A percentile compares a stretch with the other conserved stretches of the same genome.
phyloP scores from a whole-genome alignment of 1,140 invertebrate species.

The Brachionus calyciflorus region DNA sequence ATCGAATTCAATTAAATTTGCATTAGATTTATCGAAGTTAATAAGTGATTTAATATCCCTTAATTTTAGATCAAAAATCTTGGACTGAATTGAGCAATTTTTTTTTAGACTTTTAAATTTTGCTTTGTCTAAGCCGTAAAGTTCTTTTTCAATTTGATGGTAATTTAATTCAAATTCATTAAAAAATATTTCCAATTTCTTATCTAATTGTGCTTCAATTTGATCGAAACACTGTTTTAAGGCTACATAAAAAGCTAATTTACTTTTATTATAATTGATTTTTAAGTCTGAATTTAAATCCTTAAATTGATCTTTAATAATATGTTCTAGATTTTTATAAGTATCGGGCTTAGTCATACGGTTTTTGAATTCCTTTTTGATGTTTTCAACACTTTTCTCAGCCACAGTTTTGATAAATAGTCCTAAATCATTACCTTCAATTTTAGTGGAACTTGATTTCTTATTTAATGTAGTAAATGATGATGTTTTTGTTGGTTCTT shows the following conservation, averaged over 20 bases:
- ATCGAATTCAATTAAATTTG: too few relatives aligned
- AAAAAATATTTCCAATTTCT: background rate
- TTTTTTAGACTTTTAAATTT: background rate
- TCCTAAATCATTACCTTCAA: background rate
- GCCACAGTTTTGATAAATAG: constrained; percentile 1
- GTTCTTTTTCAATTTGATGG: background rate
- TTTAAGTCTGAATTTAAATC: too few relatives aligned
- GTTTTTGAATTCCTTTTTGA: too few relatives aligned
- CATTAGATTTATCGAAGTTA: background rate
- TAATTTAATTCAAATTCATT: background rate
- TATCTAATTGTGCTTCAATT: too few relatives aligned
- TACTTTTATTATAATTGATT: too few relatives aligned
- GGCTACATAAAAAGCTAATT: too few relatives aligned
- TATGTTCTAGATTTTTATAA: too few relatives aligned
- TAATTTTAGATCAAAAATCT: background rate
- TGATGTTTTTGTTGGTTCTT: background rate
- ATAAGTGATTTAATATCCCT: background rate
- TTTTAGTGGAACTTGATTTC: background rate
- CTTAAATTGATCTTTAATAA: too few relatives aligned
- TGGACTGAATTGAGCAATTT: background rate
- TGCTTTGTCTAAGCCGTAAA: background rate
- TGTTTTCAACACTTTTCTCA: too few relatives aligned
- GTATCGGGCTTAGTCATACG: too few relatives aligned
- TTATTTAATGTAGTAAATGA: background rate
- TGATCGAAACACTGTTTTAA: too few relatives aligned